Base-by-base conservation (phyloP, 2,113 vertebrate genomes). In the Gymnocephalus cernua region DNA sequence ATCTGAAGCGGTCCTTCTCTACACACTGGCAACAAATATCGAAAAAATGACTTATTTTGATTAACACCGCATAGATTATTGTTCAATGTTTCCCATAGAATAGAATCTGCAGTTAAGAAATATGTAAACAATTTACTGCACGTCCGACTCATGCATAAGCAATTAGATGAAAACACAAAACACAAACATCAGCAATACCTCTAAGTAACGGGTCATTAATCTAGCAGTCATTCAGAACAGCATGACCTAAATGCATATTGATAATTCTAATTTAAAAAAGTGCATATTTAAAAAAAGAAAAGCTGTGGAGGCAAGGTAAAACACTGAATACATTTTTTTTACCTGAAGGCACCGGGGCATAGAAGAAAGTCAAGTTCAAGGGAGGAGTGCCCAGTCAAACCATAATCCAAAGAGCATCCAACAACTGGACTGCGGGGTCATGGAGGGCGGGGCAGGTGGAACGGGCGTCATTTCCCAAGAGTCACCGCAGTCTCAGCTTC, bases 101-200 rank as follows among this genome's bases (percentile, higher is more conserved):
- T 65, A 51, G 32, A 83, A 84, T 77, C 41, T 69, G 66, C 75
- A 84, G 59, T 66, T 25, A 63, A 50, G 66, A 85, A 83, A 82
- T 81, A 78, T 84, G 45, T 56, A 74, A 85, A 88, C 59, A 79
- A 74, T 87, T 88, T 90, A 83, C 74, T 61, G 74, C 84, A 72
- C 57, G 72, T 79, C 51, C 45, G 50, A 86, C 59, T 87, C 83
- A 80, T 87, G 72, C 86, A 86, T 80, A 67, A 83, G 44, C 62
- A 89, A 68, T 83, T 27, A 9, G 75, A 56, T 63, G 50, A 82
- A 86, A 82, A 77, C 69, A 77, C 51, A 85, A 87, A 84, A 61
- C 73, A 59, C 27, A 84, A 79, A 83, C 77, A 83, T 86, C 86
- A 83, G 88, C 84, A 74, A 69, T 75, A 79, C 27, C 32, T 84